Evolutionary conservation across 1,140 invertebrate species (phyloP).

Genomic region (Sitophilus oryzae): DNA sequence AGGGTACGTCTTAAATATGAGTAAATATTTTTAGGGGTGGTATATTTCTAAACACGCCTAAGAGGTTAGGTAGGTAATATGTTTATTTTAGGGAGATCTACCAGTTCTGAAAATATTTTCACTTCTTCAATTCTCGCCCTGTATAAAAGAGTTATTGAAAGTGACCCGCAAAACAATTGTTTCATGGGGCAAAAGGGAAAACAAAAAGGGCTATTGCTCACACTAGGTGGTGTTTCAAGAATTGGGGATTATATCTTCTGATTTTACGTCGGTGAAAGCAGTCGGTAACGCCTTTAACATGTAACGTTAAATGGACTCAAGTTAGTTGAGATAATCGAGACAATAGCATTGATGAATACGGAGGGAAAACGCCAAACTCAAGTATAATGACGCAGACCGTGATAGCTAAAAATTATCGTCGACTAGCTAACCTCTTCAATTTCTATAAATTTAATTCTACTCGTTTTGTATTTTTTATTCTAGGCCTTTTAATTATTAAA

Average conservation of each 20-base stretch:
- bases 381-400: conserved; percentile 20
- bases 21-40: too few species aligned
- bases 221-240: conserved; percentile 27
- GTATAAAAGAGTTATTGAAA: not conserved
- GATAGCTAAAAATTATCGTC: conserved; percentile 18
- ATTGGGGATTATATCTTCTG: conserved; percentile 25
- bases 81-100: too few species aligned
- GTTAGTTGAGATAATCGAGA: conserved; percentile 25
- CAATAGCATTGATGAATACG: conserved; percentile 27
- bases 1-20: too few species aligned
- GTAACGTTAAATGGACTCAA: conserved; percentile 25
- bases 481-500: too few species aligned
- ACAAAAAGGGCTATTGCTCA: conserved; percentile 23
- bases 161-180: not conserved
- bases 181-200: conserved; percentile 14
- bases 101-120: too few species aligned
- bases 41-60: too few species aligned
- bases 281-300: conserved; percentile 26
- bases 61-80: too few species aligned
- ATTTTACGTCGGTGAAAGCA: conserved; percentile 25
- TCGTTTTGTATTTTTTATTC: too few species aligned
- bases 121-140: too few species aligned
- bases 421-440: too few species aligned
- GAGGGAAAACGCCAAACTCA: conserved; percentile 25
- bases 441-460: too few species aligned